These are phyloP conservation scores for Poecilia gillii DNA, from an alignment of 2,797 vertebrate genomes.

Conservation along the genomic window DNA sequence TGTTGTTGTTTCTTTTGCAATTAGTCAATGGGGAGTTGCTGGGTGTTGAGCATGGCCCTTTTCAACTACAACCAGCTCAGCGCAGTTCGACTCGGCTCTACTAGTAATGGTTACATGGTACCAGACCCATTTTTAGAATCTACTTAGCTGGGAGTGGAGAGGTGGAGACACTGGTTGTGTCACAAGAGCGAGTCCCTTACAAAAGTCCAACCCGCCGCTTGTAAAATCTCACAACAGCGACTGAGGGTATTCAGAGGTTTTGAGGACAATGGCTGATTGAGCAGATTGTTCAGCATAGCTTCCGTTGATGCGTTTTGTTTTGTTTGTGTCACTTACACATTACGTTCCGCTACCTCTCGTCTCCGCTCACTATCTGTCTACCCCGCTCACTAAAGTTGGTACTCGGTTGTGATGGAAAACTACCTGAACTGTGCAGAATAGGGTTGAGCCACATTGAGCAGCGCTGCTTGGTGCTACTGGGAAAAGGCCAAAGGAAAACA, in stretches of 20 bases:
- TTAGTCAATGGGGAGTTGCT: not conserved
- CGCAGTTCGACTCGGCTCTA: not conserved
- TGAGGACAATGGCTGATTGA: not conserved
- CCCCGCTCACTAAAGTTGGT: not conserved
- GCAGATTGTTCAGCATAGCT: not conserved
- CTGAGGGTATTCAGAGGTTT: not conserved
- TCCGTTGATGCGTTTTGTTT: not conserved
- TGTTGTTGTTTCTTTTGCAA: not conserved
- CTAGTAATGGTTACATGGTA: not conserved
- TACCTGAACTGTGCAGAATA: not conserved
- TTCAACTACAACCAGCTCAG: not conserved
- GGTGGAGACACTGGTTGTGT: not conserved
- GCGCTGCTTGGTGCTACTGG: not conserved
- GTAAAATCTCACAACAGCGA: too few species aligned
- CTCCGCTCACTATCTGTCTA: not conserved
- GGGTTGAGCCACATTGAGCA: not conserved
- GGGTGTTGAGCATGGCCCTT: not conserved
- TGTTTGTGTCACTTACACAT: not conserved
- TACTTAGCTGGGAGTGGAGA: too few species aligned
- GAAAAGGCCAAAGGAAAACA: not conserved
- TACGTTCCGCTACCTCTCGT: not conserved
- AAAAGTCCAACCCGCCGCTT: not conserved
- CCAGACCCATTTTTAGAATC: too few species aligned
- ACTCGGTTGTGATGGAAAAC: not conserved
- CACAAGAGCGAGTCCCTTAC: not conserved